Evolutionary conservation across 2,797 vertebrate species (phyloP).

Genomic region (Luscinia luscinia): DNA sequence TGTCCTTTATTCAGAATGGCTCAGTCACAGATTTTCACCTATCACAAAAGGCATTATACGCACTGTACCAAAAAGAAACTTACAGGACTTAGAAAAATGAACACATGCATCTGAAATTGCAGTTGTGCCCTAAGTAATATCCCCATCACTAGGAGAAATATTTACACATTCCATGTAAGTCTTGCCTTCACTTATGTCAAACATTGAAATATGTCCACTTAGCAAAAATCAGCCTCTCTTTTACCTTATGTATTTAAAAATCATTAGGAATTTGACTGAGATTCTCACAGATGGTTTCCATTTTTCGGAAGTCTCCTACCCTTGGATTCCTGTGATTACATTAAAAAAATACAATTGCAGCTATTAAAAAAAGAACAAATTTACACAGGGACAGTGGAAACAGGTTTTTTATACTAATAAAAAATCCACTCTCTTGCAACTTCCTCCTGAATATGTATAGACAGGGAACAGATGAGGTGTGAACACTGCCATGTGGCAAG

Average conservation of each 20-base stretch:
- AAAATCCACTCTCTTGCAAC: background rate
- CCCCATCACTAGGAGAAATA: background rate
- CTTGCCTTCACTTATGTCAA: background rate
- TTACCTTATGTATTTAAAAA: background rate
- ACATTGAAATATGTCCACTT: background rate
- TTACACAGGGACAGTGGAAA: background rate
- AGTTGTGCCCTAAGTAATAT: background rate
- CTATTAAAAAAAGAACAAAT: background rate
- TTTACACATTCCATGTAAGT: background rate
- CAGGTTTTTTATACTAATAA: background rate
- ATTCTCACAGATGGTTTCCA: background rate
- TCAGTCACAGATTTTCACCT: slow-evolving; percentile 48
- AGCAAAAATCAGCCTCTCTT: background rate
- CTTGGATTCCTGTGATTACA: background rate
- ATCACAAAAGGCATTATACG: slow-evolving; percentile 40
- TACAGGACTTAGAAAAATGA: background rate
- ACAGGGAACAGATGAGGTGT: slow-evolving; percentile 51
- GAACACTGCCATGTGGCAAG: slow-evolving; percentile 46
- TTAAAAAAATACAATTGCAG: background rate
- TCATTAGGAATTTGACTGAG: background rate
- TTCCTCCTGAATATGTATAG: slow-evolving; percentile 45
- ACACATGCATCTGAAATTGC: background rate
- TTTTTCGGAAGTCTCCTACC: background rate
- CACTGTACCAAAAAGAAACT: slow-evolving; percentile 12
- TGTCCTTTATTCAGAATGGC: slow-evolving; percentile 38